Conservation (phyloP, 2,113 vertebrate genomes). For the Alethe castanea region DNA sequence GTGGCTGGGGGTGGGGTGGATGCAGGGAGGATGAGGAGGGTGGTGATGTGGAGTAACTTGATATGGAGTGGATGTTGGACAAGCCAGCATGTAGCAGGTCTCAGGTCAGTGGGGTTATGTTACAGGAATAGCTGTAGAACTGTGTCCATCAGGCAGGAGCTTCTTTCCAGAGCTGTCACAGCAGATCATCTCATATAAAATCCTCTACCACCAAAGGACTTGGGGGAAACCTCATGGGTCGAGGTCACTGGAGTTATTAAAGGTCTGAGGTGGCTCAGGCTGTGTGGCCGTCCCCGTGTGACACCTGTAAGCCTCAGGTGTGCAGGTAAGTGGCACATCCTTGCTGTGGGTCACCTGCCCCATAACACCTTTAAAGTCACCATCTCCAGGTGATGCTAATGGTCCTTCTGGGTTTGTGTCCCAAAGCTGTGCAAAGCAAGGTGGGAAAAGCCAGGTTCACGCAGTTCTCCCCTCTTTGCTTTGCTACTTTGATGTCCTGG, state of each 20-base stretch:
- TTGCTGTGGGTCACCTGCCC: not conserved
- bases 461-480: not conserved
- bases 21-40: not conserved
- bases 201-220: not conserved
- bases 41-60: not conserved
- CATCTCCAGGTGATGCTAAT: not conserved
- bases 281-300: not conserved
- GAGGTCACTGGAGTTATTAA: not conserved
- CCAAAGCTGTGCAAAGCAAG: not conserved
- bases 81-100: rapidly evolving
- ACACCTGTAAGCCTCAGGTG: not conserved
- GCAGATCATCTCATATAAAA: not conserved
- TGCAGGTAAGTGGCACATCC: not conserved
- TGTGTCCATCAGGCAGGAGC: not conserved
- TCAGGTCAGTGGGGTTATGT: not conserved
- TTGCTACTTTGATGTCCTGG: not conserved
- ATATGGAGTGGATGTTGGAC: not conserved
- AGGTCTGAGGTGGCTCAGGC: not conserved
- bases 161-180: not conserved
- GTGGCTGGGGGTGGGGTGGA: not conserved
- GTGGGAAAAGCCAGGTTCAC: not conserved
- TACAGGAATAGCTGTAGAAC: not conserved
- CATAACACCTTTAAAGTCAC: not conserved
- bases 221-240: not conserved
- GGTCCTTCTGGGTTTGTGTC: not conserved